These are phyloP conservation scores for Limnephilus marmoratus DNA, from an alignment of 2,888 invertebrate genomes.

Conservation along the genomic window DNA sequence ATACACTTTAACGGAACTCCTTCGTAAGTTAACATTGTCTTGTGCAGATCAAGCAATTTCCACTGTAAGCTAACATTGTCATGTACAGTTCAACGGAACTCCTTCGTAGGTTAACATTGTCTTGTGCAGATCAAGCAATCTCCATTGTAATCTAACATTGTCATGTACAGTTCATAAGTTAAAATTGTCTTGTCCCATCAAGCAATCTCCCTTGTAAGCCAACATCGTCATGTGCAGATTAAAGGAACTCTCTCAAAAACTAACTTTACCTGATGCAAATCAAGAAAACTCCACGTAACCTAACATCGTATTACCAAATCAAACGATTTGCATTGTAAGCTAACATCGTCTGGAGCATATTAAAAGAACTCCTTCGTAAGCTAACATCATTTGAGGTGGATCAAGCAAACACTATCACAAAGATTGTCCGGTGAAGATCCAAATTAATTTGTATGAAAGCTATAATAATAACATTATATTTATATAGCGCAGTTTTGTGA, in stretches of 20 bases:
- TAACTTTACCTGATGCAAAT: slow-evolving; percentile 24
- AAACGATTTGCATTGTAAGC: slow-evolving; percentile 55
- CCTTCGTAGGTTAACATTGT: slow-evolving; percentile 48
- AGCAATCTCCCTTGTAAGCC: no score
- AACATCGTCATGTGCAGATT: not conserved
- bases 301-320: no score
- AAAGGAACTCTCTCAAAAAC: not conserved
- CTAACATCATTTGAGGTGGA: not conserved
- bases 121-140: not conserved
- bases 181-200: not conserved
- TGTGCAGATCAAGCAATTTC: slow-evolving; percentile 41
- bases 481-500: no score
- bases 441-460: no score
- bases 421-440: not conserved
- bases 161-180: slow-evolving; percentile 11
- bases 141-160: no score
- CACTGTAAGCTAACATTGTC: slow-evolving; percentile 24
- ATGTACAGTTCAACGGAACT: slow-evolving; percentile 57
- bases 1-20: no score
- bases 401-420: not conserved
- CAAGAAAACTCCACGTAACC: not conserved
- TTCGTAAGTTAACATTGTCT: no score
- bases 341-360: not conserved
- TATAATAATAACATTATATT: no score
- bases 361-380: not conserved